These are phyloP conservation scores for Gibbula magus DNA, from an alignment of 2,888 invertebrate genomes.

Conservation along the genomic window DNA sequence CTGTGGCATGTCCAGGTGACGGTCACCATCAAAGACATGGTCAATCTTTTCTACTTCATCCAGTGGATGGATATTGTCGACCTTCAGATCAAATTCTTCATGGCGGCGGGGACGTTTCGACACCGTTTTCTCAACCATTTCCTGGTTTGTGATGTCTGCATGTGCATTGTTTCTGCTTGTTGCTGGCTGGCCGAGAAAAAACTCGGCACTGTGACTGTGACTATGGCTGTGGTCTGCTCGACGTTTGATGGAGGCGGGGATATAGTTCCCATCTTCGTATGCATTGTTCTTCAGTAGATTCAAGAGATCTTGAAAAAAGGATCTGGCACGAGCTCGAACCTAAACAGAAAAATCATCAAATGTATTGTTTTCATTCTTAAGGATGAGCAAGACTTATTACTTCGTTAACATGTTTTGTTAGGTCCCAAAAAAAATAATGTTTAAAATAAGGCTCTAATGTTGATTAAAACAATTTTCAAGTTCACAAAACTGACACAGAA, in stretches of 20 bases:
- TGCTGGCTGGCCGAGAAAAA: not conserved
- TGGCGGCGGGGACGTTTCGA: constrained; percentile 30
- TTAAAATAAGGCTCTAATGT: too few relatives aligned
- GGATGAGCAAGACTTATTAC: too few relatives aligned
- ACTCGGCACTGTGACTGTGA: constrained; percentile 18
- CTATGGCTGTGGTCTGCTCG: constrained; percentile 44
- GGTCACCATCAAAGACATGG: not conserved
- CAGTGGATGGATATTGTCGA: not conserved
- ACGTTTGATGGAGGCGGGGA: constrained; percentile 57
- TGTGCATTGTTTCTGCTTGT: not conserved
- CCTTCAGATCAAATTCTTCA: not conserved
- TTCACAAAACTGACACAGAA: too few relatives aligned
- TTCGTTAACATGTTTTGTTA: too few relatives aligned
- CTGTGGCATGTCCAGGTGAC: not conserved
- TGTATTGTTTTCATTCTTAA: too few relatives aligned
- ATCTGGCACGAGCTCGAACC: constrained; percentile 59
- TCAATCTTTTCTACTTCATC: constrained; percentile 9
- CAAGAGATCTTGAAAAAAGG: constrained; percentile 65
- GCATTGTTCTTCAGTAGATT: constrained; percentile 42
- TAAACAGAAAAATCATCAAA: constrained; percentile 28
- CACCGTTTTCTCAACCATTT: constrained; percentile 3
- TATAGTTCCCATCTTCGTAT: constrained; percentile 43
- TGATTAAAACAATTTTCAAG: too few relatives aligned
- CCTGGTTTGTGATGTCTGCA: not conserved
- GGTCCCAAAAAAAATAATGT: too few relatives aligned